Evolutionary conservation across 2,797 vertebrate genomes (phyloP), one percentile per base, ranked within the genome.

Genomic region (Molothrus ater): DNA sequence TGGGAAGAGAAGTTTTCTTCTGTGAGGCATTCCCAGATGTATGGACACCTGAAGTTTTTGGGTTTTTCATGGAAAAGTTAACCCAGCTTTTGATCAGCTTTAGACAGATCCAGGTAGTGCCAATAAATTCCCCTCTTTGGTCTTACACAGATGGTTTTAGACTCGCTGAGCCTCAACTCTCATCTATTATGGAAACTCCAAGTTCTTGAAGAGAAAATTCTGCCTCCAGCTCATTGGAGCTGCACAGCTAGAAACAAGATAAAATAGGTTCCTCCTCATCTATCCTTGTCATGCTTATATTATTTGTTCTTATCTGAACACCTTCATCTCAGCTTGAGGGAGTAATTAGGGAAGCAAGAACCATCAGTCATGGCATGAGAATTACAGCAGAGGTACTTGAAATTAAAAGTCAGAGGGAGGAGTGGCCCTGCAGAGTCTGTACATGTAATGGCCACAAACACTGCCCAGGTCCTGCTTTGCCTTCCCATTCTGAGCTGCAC

Each of bases 261-360:
- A 79, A 92, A 94, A 91, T 19, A 75, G 17, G 36, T 79, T 85
- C 40, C 17, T 92, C 50, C n/a, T 71, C 70, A 93, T 88, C 76
- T 54, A 28, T 91, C 70, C 73, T 24, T 93, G 88, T 88, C 79
- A 83, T 36, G n/a, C 72, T 65, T 74, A 47, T 32, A n/a, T 68
- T 89, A 80, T 95, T 94, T 91, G 17, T 72, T 93, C 95, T 92
- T 94, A 90, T 91, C 83, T 83, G 73, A 85, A 80, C 79, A 91
- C 84, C 90, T 92, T 92, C 75, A 68, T 76, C 93, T 92, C 69
- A 69, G 50, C 79, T 92, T 43, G n/a, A 65, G 47, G 51, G 91
- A 86, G 59, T 72, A 75, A 94, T 93, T 92, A 94, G 59, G 69
- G 79, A 74, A 80, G 31, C 38, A 65, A 85, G 86, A 95, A n/a